Evolutionary conservation across 2,888 invertebrate species (phyloP).

Genomic region (Amaurobius ferox): DNA sequence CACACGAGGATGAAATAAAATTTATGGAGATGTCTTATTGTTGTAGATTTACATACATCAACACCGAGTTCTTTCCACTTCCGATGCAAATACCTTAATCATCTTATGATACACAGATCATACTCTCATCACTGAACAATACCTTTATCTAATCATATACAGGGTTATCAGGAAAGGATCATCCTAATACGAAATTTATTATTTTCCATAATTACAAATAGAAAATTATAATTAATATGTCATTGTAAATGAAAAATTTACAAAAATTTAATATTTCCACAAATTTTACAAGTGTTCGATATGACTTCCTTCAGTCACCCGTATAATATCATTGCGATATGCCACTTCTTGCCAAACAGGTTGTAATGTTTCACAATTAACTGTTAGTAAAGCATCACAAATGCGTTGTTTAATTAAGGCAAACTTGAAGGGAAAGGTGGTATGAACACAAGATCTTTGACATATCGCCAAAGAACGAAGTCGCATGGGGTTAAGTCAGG

Average conservation of each 20-base stretch:
- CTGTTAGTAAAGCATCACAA: constrained; percentile 7
- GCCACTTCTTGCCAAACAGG: constrained; percentile 7
- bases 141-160: too few relatives aligned
- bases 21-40: too few relatives aligned
- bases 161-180: not conserved
- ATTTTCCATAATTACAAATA: not conserved
- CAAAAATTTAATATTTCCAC: too few relatives aligned
- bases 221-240: constrained; percentile 3
- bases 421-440: not conserved
- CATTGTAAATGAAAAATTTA: not conserved
- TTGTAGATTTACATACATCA: too few relatives aligned
- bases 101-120: too few relatives aligned
- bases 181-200: not conserved
- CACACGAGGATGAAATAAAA: too few relatives aligned
- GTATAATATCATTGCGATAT: not conserved
- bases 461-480: not conserved
- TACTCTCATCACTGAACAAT: too few relatives aligned
- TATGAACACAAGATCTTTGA: not conserved
- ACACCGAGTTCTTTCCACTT: too few relatives aligned
- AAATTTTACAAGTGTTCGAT: not conserved
- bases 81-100: too few relatives aligned
- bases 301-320: not conserved
- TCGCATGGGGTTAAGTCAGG: not conserved
- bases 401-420: not conserved
- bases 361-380: not conserved